phyloP scores from a whole-genome alignment of 1,140 invertebrate species.

The Aphelinus atriplicis region DNA sequence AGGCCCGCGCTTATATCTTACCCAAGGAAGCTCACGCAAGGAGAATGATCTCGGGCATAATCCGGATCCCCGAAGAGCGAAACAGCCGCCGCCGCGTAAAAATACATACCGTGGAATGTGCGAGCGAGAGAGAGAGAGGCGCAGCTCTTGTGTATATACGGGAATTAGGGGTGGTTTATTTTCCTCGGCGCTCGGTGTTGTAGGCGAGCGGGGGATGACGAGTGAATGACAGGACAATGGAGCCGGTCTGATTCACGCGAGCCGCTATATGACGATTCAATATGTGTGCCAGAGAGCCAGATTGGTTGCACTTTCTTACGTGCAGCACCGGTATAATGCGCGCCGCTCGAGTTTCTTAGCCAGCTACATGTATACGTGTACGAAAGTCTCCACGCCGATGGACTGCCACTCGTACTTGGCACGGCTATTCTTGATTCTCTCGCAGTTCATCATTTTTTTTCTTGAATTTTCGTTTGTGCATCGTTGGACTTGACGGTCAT shows the following conservation, averaged over 20 bases:
- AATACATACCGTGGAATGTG: slow-evolving; percentile 51
- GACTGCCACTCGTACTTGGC: too few species aligned
- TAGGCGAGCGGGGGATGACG: slow-evolving; percentile 59
- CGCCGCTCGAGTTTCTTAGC: slow-evolving; percentile 57
- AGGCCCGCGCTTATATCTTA: too few species aligned
- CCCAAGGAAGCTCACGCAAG: neutral
- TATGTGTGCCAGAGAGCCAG: slow-evolving; percentile 44
- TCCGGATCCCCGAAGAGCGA: slow-evolving; percentile 42
- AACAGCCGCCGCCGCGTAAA: slow-evolving; percentile 45
- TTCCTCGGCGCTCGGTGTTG: slow-evolving; percentile 47
- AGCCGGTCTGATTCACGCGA: slow-evolving; percentile 60
- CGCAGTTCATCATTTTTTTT: too few species aligned
- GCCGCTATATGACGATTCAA: slow-evolving; percentile 66
- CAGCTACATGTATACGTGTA: neutral
- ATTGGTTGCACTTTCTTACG: slow-evolving; percentile 35
- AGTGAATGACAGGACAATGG: slow-evolving; percentile 69
- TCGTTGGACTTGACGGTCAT: too few species aligned
- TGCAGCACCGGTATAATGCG: slow-evolving; percentile 39
- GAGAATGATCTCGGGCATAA: slow-evolving; percentile 26
- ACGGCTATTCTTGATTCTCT: too few species aligned
- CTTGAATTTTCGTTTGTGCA: too few species aligned
- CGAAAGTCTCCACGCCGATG: slow-evolving; percentile 6
- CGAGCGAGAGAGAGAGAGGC: neutral
- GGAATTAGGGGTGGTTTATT: slow-evolving; percentile 66
- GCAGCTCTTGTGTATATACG: slow-evolving; percentile 22